Base-by-base conservation (phyloP, 2,113 vertebrate genomes). In the Poeciliopsis turrubarensis region DNA sequence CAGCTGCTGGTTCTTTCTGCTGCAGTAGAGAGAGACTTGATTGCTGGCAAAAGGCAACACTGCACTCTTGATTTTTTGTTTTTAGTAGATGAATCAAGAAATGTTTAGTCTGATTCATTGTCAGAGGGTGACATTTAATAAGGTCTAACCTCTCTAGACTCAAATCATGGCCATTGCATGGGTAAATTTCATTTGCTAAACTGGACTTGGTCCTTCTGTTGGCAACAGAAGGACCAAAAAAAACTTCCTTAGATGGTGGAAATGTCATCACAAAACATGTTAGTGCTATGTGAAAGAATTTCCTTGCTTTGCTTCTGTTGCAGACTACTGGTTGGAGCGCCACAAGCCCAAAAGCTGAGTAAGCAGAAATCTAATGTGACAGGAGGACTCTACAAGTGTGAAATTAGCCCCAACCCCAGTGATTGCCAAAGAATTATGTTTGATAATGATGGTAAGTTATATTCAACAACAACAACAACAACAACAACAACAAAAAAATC, bases 251-350 rank as follows among this genome's bases (percentile, higher is more conserved):
- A 17, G 5, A 19, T 47, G 15, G 11, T 44, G 1, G 41, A 17
- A 44, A 44, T 15, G 4, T 14, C 17, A 15, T 44, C 41, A 15
- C 41, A 44, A 15, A 17, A 14, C 14, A 37, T 54, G 15, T 19
- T 51, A 6, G 6, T 6, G 6, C 19, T 25, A 54, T 7, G 6
- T 19, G 2, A 54, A 54, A 54, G 67, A 79, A 77, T 65, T 75
- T 13, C 6, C 3, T 72, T 8, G 22, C 14, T 74, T 70, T 4
- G 60, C 75, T 32, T 60, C 13, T 89, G 72, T 75, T 84, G 32
- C 92, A 99, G 98, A 30, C 89, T 99, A 89, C 92, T 99, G 54
- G 96, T 99, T 73, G 98, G 98, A 44, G 96, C 98, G 34, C 98
- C 98, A 26, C 93, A 76, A 75, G 96, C 97, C 2, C 95, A 89